A percentile compares a stretch with the other conserved stretches of the same genome.
phyloP scores from a whole-genome alignment of 1,140 invertebrate genomes.

The Drusus annulatus region DNA sequence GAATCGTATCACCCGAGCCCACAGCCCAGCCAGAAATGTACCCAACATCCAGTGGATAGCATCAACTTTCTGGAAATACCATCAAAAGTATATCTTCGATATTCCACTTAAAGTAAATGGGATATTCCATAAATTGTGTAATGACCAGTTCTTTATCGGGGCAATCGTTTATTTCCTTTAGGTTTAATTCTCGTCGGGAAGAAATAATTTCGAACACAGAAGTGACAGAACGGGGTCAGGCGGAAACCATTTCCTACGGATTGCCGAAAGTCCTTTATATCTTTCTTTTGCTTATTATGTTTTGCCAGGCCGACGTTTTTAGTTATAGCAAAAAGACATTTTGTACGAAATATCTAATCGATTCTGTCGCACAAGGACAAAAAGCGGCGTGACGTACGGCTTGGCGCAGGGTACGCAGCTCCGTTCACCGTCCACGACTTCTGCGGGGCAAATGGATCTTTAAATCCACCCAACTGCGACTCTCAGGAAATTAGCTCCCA shows the following conservation, averaged over 20 bases:
- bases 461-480: too few relatives aligned
- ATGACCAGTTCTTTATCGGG: background rate
- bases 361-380: too few relatives aligned
- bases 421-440: too few relatives aligned
- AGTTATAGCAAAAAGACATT: background rate
- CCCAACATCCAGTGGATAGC: too few relatives aligned
- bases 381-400: too few relatives aligned
- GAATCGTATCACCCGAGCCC: constrained; percentile 4
- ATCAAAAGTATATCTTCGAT: background rate
- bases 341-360: too few relatives aligned
- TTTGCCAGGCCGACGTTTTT: background rate
- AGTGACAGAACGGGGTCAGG: constrained; percentile 9
- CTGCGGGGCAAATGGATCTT: too few relatives aligned
- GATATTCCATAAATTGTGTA: constrained; percentile 22
- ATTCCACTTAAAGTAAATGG: constrained; percentile 16
- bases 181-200: background rate
- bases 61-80: constrained; percentile 12
- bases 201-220: constrained; percentile 8
- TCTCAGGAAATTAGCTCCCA: too few relatives aligned
- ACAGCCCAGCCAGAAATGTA: background rate
- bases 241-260: background rate
- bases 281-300: background rate
- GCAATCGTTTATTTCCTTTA: constrained; percentile 1
- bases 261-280: background rate
- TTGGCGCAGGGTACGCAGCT: too few relatives aligned